Percentiles rank a stretch among this genome's conserved stretches.
These are phyloP conservation scores for Pherbina coryleti DNA, from an alignment of 2,888 invertebrate species.

Conservation along the genomic window DNA sequence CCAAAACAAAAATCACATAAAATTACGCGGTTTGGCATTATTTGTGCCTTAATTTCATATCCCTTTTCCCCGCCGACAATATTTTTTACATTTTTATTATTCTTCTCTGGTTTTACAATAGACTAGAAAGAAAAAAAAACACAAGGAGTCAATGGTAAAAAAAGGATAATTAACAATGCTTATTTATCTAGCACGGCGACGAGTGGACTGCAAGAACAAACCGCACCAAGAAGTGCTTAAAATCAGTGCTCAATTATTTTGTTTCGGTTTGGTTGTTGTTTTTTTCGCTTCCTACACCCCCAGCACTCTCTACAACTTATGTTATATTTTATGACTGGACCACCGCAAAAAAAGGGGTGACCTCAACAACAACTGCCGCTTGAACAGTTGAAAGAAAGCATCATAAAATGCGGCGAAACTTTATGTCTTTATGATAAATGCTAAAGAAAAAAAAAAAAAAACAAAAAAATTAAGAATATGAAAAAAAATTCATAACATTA, in stretches of 20 bases:
- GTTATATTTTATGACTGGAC: background rate
- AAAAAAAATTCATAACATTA: background rate
- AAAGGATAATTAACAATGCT: slow-evolving; percentile 68
- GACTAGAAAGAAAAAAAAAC: background rate
- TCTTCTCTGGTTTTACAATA: background rate
- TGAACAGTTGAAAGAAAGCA: background rate
- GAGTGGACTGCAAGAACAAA: slow-evolving; percentile 55
- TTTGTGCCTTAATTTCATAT: slow-evolving; percentile 53
- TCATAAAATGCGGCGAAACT: slow-evolving; percentile 35
- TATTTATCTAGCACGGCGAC: slow-evolving; percentile 68
- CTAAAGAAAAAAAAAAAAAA: background rate
- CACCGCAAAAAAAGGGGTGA: slow-evolving; percentile 13
- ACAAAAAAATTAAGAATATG: background rate
- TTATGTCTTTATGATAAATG: slow-evolving; percentile 38
- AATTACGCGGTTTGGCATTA: slow-evolving; percentile 63
- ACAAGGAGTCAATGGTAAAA: slow-evolving; percentile 26
- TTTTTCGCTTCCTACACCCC: background rate
- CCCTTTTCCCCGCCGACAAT: background rate
- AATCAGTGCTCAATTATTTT: slow-evolving; percentile 29
- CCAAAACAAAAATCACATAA: slow-evolving; percentile 62
- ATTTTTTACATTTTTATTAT: slow-evolving; percentile 25
- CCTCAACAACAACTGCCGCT: background rate
- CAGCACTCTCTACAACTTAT: background rate
- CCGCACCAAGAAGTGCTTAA: slow-evolving; percentile 17
- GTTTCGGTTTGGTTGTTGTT: background rate